Percentiles rank a stretch among this genome's conserved stretches.
phyloP scores from a whole-genome alignment of 2,888 invertebrate species.

The Sarcophaga rosellei region DNA sequence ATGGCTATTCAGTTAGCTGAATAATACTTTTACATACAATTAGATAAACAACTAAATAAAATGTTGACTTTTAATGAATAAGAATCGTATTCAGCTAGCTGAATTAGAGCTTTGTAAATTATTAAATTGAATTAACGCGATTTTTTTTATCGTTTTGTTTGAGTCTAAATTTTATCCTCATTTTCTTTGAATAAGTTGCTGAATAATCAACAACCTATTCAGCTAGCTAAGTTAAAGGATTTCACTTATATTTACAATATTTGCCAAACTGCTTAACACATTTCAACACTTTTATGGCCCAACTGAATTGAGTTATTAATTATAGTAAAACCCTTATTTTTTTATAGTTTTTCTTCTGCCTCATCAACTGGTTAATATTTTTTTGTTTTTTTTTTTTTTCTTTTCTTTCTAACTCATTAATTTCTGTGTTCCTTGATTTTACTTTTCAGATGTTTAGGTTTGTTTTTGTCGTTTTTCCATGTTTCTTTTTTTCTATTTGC shows the following conservation, averaged over 20 bases:
- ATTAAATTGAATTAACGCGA: background rate
- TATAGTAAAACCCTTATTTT: slow-evolving; percentile 46
- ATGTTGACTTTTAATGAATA: too few relatives aligned
- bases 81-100: slow-evolving; percentile 12
- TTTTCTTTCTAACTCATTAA: slow-evolving; percentile 68
- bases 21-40: background rate
- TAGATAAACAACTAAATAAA: too few relatives aligned
- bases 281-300: slow-evolving; percentile 39
- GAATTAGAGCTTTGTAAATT: background rate
- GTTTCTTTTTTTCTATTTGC: background rate
- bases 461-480: background rate
- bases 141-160: background rate
- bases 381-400: slow-evolving; percentile 50
- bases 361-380: slow-evolving; percentile 56
- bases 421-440: slow-evolving; percentile 57
- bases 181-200: too few relatives aligned
- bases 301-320: slow-evolving; percentile 54
- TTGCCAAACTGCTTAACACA: slow-evolving; percentile 1
- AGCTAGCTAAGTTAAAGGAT: slow-evolving; percentile 9
- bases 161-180: background rate
- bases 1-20: background rate
- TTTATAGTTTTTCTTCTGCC: slow-evolving; percentile 48
- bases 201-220: background rate
- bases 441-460: background rate
- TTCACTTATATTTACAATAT: background rate